phyloP scores from a whole-genome alignment of 2,113 vertebrate genomes.

The Cathartes aura region DNA sequence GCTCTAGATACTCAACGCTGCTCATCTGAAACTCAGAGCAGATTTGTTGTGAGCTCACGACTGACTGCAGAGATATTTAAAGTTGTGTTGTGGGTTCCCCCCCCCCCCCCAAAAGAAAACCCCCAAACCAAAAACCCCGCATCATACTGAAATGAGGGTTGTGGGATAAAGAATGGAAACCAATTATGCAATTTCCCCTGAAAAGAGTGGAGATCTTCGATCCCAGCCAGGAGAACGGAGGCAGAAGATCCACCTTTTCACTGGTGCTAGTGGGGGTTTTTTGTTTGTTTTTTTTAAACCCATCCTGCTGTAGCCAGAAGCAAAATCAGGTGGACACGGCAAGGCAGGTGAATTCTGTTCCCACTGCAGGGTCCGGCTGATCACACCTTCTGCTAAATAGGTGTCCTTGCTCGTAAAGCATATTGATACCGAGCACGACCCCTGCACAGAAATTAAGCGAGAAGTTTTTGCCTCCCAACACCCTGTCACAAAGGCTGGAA shows the following conservation, averaged over 20 bases:
- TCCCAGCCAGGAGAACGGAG: rapidly evolving
- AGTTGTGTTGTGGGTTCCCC: rapidly evolving
- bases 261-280: rapidly evolving
- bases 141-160: rapidly evolving
- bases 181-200: rapidly evolving
- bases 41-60: not conserved
- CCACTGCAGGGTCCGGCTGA: not conserved
- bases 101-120: no score
- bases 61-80: not conserved
- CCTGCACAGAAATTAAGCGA: rapidly evolving
- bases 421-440: rapidly evolving
- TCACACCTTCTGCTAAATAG: rapidly evolving
- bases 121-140: not conserved
- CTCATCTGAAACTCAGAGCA: not conserved
- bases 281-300: not conserved
- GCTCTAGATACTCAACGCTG: rapidly evolving
- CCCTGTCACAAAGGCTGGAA: not conserved
- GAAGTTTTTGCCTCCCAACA: not conserved
- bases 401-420: not conserved
- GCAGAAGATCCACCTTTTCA: not conserved
- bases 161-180: not conserved
- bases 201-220: not conserved
- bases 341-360: not conserved
- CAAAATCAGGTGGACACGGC: not conserved
- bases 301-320: not conserved